Base-by-base conservation (phyloP, 2,888 invertebrate genomes). In the Cryptosula pallasiana region DNA sequence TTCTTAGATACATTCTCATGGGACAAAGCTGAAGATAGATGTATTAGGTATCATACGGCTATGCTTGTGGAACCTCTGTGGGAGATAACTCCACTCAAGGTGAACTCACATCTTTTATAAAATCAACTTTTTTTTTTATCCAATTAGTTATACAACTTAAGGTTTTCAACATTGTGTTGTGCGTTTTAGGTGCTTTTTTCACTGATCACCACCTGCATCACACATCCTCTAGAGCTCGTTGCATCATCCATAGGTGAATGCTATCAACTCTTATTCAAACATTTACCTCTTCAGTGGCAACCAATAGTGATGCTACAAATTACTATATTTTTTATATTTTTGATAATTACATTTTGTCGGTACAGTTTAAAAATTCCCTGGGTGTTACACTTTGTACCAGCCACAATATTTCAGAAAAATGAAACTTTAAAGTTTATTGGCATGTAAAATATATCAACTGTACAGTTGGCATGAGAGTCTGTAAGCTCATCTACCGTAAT, bases 51-150 rank as follows among this genome's bases (percentile, higher is more conserved):
- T 73, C 78, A 81, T 72, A 75, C 78, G 69, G 78, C 79, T 13
- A 58, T 81, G 9, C 75, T 81, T 16, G 79, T 81, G 3, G 81
- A 81, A 72, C 82, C 82, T 0, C 34, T 81, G 34, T 81, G 81
- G 80, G 80, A 82, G 71, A 78, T 81, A 3, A 76, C 80, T 25
- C 82, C 82, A n/a, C 71, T 78, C 1, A 75, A 80, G 79, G 82
- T 82, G 75, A 71, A 78, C 74, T n/a, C n/a, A n/a, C n/a, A n/a
- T n/a, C n/a, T n/a, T n/a, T n/a, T n/a, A n/a, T n/a, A n/a, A n/a
- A n/a, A n/a, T n/a, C n/a, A n/a, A n/a, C n/a, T n/a, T n/a, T n/a
- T n/a, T n/a, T n/a, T n/a, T n/a, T n/a, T n/a, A n/a, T n/a, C n/a
- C n/a, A n/a, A n/a, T n/a, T n/a, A n/a, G n/a, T n/a, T n/a, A n/a